phyloP scores from a whole-genome alignment of 2,113 vertebrate genomes.

The Lophochroa leadbeateri region DNA sequence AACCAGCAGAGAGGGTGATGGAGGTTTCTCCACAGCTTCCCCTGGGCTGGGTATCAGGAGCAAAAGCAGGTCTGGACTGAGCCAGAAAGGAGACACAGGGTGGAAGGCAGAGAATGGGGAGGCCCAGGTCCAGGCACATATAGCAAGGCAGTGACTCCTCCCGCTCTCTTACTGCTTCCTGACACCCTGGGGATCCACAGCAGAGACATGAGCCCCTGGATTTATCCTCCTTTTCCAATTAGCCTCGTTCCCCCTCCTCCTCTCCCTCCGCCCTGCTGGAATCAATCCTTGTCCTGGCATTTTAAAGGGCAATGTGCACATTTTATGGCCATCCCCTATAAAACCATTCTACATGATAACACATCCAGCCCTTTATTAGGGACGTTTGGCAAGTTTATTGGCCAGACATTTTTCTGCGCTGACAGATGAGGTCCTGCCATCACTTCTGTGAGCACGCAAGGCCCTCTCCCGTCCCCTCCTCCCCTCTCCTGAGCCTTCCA shows the following conservation, averaged over 20 bases:
- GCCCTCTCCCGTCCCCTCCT: neutral
- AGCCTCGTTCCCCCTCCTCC: conserved; percentile 39
- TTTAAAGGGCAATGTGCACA: conserved; percentile 69
- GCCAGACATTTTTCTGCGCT: conserved; percentile 48
- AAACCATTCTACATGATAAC: conserved; percentile 69
- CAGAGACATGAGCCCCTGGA: conserved; percentile 24
- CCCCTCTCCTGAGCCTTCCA: neutral
- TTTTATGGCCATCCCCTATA: conserved; percentile 63
- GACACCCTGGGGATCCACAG: neutral
- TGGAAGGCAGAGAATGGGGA: neutral
- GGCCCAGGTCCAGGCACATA: neutral
- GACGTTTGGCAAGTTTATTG: conserved; percentile 69
- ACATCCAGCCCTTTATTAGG: conserved; percentile 68
- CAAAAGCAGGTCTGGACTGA: neutral
- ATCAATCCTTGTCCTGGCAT: conserved; percentile 66
- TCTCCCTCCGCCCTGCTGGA: neutral
- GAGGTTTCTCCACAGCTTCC: neutral
- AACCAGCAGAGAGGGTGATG: neutral
- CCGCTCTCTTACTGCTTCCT: neutral
- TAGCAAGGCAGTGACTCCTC: neutral
- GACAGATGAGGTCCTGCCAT: conserved; percentile 62
- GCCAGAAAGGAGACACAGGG: neutral
- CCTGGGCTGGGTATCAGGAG: neutral
- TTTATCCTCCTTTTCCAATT: conserved; percentile 62
- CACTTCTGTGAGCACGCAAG: neutral